These are phyloP conservation scores for Pygocentrus nattereri DNA, from an alignment of 2,797 vertebrate species.

Conservation along the genomic window DNA sequence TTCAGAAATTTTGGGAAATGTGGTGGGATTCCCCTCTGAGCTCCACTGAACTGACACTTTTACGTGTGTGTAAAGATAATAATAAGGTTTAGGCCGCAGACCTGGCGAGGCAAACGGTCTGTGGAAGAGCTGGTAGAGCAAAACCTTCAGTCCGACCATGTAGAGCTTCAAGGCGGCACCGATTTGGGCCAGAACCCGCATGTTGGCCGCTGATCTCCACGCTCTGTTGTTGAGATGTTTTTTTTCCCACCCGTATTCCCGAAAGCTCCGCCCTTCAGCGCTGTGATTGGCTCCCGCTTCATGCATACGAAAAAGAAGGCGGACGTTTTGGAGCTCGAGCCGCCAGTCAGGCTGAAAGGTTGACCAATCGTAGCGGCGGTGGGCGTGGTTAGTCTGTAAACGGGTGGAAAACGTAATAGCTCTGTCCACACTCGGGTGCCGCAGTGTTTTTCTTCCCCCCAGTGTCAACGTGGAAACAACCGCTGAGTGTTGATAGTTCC, in stretches of 20 bases:
- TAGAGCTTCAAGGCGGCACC: conserved; percentile 75
- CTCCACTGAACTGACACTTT: too few relatives aligned
- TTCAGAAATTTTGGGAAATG: too few relatives aligned
- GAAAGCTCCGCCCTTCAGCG: neutral
- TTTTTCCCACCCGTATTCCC: neutral
- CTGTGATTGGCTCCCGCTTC: neutral
- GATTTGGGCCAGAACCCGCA: conserved; percentile 66
- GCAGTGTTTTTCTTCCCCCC: conserved; percentile 8
- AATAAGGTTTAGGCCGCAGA: conserved; percentile 55
- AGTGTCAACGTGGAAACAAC: neutral
- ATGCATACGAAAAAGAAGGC: neutral
- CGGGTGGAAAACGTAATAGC: too few relatives aligned
- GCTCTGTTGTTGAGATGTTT: neutral
- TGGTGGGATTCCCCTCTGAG: too few relatives aligned
- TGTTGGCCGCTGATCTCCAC: conserved; percentile 22
- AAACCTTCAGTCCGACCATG: conserved; percentile 73
- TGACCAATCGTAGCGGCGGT: neutral
- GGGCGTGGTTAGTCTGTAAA: neutral
- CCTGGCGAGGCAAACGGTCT: conserved; percentile 76
- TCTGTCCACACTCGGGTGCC: neutral
- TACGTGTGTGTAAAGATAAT: neutral
- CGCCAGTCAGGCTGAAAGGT: neutral
- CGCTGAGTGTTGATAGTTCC: neutral
- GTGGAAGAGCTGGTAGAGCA: conserved; percentile 77
- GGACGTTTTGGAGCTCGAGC: too few relatives aligned